These are phyloP conservation scores for Elachura formosa DNA, from an alignment of 2,113 vertebrate species.

Conservation along the genomic window DNA sequence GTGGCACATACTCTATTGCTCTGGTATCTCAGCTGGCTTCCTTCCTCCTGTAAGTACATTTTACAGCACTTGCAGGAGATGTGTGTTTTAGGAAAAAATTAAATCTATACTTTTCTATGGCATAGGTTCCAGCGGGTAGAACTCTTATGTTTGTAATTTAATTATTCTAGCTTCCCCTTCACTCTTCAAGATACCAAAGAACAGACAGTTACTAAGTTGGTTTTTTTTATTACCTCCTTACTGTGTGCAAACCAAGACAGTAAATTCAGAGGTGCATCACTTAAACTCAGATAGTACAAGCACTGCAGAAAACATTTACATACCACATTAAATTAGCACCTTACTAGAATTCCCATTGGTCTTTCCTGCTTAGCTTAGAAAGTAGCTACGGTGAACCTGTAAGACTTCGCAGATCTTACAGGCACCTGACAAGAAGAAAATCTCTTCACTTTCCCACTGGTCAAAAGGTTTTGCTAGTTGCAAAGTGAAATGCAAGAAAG, in stretches of 20 bases:
- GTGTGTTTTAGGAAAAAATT: not conserved
- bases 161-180: not conserved
- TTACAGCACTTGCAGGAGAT: not conserved
- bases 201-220: too few species aligned
- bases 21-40: not conserved
- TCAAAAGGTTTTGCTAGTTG: not conserved
- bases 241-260: not conserved
- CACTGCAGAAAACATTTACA: not conserved
- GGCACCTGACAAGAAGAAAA: too few species aligned
- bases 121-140: not conserved
- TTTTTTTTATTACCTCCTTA: not conserved
- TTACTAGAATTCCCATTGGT: not conserved
- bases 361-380: not conserved
- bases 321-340: not conserved
- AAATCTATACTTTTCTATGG: not conserved
- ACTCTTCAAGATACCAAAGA: not conserved
- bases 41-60: not conserved
- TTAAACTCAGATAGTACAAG: not conserved
- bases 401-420: too few species aligned
- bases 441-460: not conserved
- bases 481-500: not conserved
- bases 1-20: not conserved
- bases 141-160: not conserved
- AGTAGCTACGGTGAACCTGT: too few species aligned
- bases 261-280: not conserved